phyloP scores from a whole-genome alignment of 2,888 invertebrate genomes.

The Bombyx huttoni region DNA sequence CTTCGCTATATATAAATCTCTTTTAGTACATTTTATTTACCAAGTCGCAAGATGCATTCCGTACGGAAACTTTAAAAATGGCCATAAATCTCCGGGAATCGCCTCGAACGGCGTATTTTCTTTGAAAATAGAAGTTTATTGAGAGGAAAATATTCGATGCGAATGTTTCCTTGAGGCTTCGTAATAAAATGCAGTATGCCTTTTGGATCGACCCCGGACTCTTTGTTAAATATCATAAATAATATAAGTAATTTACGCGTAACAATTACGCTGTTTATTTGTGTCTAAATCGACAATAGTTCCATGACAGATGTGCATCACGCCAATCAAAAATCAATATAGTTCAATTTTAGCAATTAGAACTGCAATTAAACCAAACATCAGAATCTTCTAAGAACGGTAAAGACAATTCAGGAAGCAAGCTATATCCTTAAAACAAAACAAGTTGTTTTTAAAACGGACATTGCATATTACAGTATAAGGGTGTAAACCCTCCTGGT shows the following conservation, averaged over 20 bases:
- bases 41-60: conserved; percentile 11
- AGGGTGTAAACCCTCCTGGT: no score
- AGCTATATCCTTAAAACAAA: no score
- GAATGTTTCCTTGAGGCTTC: not conserved
- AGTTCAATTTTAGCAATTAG: no score
- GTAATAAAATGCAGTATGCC: not conserved
- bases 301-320: no score
- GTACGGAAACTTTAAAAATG: conserved; percentile 23
- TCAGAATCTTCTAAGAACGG: no score
- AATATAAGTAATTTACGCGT: not conserved
- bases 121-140: conserved; percentile 24
- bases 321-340: no score
- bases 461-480: no score
- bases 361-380: no score
- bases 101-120: conserved; percentile 24
- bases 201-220: not conserved
- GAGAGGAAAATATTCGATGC: not conserved
- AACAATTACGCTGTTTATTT: no score
- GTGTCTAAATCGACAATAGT: no score
- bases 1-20: conserved; percentile 2
- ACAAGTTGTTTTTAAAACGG: no score
- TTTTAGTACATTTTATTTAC: conserved; percentile 15
- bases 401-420: no score
- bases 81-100: conserved; percentile 32
- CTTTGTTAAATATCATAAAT: not conserved